Percentiles rank a stretch among this genome's conserved stretches.
These are phyloP conservation scores for Calyptommatus sinebrachiatus DNA, from an alignment of 2,113 vertebrate species.

Conservation along the genomic window DNA sequence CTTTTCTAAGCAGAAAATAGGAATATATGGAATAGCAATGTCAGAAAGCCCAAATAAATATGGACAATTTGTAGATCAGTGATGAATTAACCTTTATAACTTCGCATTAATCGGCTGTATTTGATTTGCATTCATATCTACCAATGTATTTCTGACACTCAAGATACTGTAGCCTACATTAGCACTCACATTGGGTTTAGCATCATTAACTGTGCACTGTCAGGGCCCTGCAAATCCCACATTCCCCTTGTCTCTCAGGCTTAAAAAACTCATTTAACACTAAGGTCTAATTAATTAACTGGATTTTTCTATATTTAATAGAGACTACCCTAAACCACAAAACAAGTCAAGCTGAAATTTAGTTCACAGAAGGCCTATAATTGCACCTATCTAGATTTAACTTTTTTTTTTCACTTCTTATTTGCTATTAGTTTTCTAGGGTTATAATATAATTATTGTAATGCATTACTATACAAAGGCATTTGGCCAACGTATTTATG, in stretches of 20 bases:
- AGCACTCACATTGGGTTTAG: constrained; percentile 57
- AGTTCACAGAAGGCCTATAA: constrained; percentile 47
- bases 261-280: constrained; percentile 71
- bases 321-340: constrained; percentile 53
- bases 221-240: constrained; percentile 62
- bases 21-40: neutral
- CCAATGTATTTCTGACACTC: constrained; percentile 37
- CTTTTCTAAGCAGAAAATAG: constrained; percentile 25
- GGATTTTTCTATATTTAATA: constrained; percentile 68
- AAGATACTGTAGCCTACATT: constrained; percentile 37
- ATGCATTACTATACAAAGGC: neutral
- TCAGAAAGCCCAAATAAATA: constrained; percentile 15
- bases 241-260: constrained; percentile 64
- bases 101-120: constrained; percentile 17
- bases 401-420: constrained; percentile 51
- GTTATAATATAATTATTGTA: constrained; percentile 30
- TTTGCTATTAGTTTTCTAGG: constrained; percentile 35
- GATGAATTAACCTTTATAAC: constrained; percentile 36
- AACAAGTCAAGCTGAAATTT: constrained; percentile 64
- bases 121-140: constrained; percentile 44
- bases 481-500: neutral
- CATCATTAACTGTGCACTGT: constrained; percentile 60
- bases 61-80: constrained; percentile 17
- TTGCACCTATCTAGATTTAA: constrained; percentile 52
- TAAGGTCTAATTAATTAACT: constrained; percentile 70